phyloP scores from a whole-genome alignment of 2,113 vertebrate species.

The Galemys pyrenaicus region DNA sequence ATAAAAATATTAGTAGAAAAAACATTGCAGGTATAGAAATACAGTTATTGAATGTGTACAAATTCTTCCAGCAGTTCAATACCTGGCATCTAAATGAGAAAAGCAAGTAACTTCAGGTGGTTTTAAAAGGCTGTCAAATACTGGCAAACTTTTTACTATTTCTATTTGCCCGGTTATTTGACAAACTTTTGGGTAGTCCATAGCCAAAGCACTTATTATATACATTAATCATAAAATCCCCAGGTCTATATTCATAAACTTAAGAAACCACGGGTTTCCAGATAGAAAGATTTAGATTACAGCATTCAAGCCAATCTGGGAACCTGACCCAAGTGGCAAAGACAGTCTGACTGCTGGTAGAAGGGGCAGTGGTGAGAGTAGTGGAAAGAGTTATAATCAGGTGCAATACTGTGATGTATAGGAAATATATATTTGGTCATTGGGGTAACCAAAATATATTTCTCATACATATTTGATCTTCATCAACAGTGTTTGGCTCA shows the following conservation, averaged over 20 bases:
- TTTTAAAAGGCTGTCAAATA: slow-evolving; percentile 25
- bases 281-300: background rate
- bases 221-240: background rate
- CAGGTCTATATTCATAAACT: background rate
- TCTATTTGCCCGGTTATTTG: background rate
- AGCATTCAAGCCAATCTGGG: background rate
- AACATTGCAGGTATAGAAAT: background rate
- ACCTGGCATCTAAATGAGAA: background rate
- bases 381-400: background rate
- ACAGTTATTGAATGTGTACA: background rate
- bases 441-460: no score
- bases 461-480: no score
- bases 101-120: background rate
- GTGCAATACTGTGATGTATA: no score
- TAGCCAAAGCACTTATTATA: background rate
- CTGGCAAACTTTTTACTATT: background rate
- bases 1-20: background rate
- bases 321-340: background rate
- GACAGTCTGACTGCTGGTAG: background rate
- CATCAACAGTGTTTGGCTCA: no score
- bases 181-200: background rate
- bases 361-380: background rate
- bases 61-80: slow-evolving; percentile 24
- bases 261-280: background rate
- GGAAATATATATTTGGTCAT: no score